These are phyloP conservation scores for Drosophila oshimai DNA, from an alignment of 1,140 invertebrate genomes.

Conservation along the genomic window DNA sequence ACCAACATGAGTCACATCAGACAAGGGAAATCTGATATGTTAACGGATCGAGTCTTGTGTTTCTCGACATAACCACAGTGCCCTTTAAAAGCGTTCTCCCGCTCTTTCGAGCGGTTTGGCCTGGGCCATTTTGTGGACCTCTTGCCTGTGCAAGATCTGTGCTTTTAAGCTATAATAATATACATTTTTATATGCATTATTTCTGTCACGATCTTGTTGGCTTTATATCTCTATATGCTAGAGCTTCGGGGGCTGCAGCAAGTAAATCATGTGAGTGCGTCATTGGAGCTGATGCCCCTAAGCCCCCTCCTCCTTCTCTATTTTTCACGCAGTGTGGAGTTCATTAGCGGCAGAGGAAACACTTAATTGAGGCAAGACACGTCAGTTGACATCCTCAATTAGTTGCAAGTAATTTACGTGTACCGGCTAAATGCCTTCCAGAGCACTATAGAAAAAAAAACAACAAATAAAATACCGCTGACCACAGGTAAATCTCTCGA, in stretches of 20 bases:
- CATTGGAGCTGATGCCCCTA: constrained; percentile 34
- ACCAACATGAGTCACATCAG: background rate
- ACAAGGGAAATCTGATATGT: background rate
- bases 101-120: constrained; percentile 13
- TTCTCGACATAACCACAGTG: constrained; percentile 20
- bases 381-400: constrained; percentile 79
- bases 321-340: constrained; percentile 14
- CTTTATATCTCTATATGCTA: constrained; percentile 72
- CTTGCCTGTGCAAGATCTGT: constrained; percentile 22
- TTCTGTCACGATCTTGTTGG: constrained; percentile 79
- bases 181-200: constrained; percentile 80
- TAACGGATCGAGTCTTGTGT: background rate
- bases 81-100: constrained; percentile 51
- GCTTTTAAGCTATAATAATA: constrained; percentile 68
- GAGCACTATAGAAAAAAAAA: constrained; percentile 3
- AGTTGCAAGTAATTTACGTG: constrained; percentile 72
- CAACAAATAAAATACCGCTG: constrained; percentile 12
- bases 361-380: constrained; percentile 66
- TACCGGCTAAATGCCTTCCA: constrained; percentile 31
- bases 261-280: constrained; percentile 49
- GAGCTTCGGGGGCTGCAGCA: constrained; percentile 12
- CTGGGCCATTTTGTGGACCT: constrained; percentile 52
- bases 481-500: constrained; percentile 30
- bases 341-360: constrained; percentile 56
- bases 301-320: constrained; percentile 11